phyloP scores from a whole-genome alignment of 2,113 vertebrate species.

The Cynopterus brachyotis region DNA sequence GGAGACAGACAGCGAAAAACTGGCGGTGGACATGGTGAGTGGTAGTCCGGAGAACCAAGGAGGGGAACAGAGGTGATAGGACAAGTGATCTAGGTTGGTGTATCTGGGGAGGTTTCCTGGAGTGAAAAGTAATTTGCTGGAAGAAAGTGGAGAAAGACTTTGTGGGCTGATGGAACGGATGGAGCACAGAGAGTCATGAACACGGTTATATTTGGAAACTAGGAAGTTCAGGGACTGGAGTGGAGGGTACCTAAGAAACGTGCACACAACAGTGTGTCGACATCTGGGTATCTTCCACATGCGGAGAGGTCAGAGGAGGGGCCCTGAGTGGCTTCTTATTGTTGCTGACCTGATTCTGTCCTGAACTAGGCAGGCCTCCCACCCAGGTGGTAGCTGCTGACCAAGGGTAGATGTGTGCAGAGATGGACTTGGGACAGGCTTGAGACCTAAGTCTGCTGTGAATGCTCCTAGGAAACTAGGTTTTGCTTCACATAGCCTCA shows the following conservation, averaged over 20 bases:
- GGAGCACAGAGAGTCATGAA: background rate
- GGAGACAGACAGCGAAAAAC: background rate
- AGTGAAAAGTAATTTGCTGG: background rate
- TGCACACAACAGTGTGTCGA: background rate
- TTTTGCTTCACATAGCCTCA: background rate
- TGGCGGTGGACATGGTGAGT: background rate
- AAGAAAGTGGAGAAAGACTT: background rate
- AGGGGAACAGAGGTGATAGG: background rate
- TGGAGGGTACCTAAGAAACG: accelerated
- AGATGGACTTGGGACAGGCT: background rate
- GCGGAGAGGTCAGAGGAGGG: background rate
- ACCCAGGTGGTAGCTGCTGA: background rate
- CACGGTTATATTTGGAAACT: background rate
- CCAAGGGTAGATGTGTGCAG: background rate
- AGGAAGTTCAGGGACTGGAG: background rate
- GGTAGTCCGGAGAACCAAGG: background rate
- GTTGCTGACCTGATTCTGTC: background rate
- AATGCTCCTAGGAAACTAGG: background rate
- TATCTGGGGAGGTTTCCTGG: background rate
- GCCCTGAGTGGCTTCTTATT: background rate
- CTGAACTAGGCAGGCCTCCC: background rate
- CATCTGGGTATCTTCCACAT: background rate
- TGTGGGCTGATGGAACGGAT: background rate
- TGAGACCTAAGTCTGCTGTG: background rate
- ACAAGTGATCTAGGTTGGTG: background rate